Percentiles rank a stretch among this genome's conserved stretches.
phyloP scores from a whole-genome alignment of 2,113 vertebrate species.

The Melanocharis versteri region DNA sequence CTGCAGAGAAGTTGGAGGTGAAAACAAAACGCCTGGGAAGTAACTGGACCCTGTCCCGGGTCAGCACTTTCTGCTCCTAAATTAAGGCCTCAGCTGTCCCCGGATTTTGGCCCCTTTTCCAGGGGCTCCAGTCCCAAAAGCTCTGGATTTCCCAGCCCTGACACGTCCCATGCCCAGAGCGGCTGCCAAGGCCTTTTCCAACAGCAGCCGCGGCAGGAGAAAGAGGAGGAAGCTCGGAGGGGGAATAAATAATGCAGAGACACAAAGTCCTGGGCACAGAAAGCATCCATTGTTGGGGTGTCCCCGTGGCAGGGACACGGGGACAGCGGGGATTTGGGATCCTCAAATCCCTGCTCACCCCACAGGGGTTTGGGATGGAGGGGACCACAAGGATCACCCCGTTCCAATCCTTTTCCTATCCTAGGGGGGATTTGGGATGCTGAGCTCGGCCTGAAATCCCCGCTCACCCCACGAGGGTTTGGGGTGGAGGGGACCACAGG shows the following conservation, averaged over 20 bases:
- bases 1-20: neutral
- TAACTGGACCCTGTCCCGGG: neutral
- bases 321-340: neutral
- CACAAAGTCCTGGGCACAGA: neutral
- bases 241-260: neutral
- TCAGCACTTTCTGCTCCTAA: conserved; percentile 39
- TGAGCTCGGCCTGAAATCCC: too few species aligned
- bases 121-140: neutral
- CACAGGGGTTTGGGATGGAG: too few species aligned
- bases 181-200: neutral
- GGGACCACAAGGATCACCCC: too few species aligned
- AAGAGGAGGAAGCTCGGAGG: neutral
- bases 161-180: neutral
- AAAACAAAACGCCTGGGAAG: neutral
- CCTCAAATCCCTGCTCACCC: neutral
- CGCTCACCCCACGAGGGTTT: neutral
- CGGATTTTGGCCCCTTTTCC: neutral
- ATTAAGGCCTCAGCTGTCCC: conserved; percentile 65
- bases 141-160: neutral
- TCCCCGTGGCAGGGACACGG: rapidly evolving
- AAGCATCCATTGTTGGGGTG: neutral
- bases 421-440: neutral
- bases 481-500: neutral
- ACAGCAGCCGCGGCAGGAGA: neutral
- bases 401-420: too few species aligned